Base-by-base conservation (phyloP, 2,113 vertebrate genomes). In the Gymnogyps californianus region DNA sequence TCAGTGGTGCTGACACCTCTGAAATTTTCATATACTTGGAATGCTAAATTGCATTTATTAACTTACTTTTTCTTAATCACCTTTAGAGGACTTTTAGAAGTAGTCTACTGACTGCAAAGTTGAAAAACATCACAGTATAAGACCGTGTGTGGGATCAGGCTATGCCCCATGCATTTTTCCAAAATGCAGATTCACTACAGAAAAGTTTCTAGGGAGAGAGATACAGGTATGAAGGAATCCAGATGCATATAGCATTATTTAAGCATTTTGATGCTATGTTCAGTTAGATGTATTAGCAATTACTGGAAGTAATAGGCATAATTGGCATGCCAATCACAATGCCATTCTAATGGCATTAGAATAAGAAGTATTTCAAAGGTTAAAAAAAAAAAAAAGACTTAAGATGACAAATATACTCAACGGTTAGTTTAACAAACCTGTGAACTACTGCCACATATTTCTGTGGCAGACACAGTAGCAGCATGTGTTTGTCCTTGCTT, bases 121-220 rank as follows among this genome's bases (percentile, higher is more conserved):
- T 34, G 12, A 92, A 75, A 82, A 52, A 4, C 16, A 4, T n/a
- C 16, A 7, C 19, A 6, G 10, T 6, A 4, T 10, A 34, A 24
- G 12, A 34, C n/a, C 11, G 5, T 11, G 36, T 20, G 24, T 49
- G 52, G 52, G 28, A 79, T 7, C 47, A 54, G 62, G 29, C 52
- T 29, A 29, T 0, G 7, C 15, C n/a, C n/a, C 29, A 29, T 0
- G 1, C 9, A 13, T 16, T 47, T 36, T 42, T 28, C 36, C 49
- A 47, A 74, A 77, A 57, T 11, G 13, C 6, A 46, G 44, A 65
- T 26, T 52, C 29, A n/a, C n/a, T 14, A 5, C 21, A 57, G 58
- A 57, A 38, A 42, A 22, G 8, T 36, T 91, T 38, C 7, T 22
- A 15, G n/a, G 11, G 22, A 75, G 28, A 32, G 8, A 67, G 32